These are phyloP conservation scores for Urocolius indicus DNA, from an alignment of 2,113 vertebrate species.

Conservation along the genomic window DNA sequence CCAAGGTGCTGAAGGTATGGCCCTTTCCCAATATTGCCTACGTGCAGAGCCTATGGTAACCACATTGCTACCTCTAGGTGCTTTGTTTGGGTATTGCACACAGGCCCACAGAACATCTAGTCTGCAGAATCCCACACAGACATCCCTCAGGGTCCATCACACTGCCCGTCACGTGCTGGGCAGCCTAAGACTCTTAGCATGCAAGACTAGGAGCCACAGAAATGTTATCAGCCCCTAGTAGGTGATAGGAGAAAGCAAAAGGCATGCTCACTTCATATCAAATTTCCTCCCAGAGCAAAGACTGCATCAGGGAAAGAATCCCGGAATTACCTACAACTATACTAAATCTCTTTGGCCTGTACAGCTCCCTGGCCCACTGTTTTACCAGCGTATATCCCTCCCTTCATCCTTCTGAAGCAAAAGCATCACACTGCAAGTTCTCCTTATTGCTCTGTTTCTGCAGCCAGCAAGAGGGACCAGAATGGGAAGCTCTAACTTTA, in stretches of 20 bases:
- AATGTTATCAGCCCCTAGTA: background rate
- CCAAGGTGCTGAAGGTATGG: background rate
- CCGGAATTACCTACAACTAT: background rate
- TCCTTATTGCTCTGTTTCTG: background rate
- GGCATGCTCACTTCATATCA: too few species aligned
- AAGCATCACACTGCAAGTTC: background rate
- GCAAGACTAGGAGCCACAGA: background rate
- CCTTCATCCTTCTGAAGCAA: background rate
- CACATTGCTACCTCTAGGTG: background rate
- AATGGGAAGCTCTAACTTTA: background rate
- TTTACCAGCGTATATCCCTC: background rate
- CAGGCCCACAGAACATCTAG: background rate
- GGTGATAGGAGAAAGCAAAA: background rate
- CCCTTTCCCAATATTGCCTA: rapidly evolving
- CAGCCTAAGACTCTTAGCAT: background rate
- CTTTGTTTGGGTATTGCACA: rapidly evolving
- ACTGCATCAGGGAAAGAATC: background rate
- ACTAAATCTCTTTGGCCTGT: background rate
- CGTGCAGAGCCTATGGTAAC: background rate
- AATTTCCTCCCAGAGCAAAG: background rate
- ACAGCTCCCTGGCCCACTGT: background rate
- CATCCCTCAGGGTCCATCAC: background rate
- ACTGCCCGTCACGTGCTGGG: background rate
- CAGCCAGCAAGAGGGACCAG: background rate
- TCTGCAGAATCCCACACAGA: background rate